Evolutionary conservation across 2,888 invertebrate genomes (phyloP).

Genomic region (Sarcophaga caerulescens): DNA sequence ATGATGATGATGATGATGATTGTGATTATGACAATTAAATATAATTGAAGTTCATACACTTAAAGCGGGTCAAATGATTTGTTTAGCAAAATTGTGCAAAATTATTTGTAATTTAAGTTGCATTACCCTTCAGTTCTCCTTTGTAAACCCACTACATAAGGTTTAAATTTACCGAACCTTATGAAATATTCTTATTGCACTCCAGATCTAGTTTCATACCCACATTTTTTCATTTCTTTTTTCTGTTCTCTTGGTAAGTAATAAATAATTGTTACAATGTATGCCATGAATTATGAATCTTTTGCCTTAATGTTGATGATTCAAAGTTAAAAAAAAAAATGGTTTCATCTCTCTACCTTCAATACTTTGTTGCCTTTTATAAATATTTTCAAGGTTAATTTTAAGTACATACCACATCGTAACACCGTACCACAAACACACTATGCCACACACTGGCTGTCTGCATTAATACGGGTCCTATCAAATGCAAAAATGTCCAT

Average conservation of each 20-base stretch:
- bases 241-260: constrained; percentile 4
- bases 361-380: constrained; percentile 58
- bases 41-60: constrained; percentile 39
- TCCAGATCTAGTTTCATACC: not conserved
- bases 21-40: constrained; percentile 29
- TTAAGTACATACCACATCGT: constrained; percentile 43
- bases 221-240: not conserved
- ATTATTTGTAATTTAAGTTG: too few species aligned
- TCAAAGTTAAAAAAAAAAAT: too few species aligned
- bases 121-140: too few species aligned
- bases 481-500: too few species aligned
- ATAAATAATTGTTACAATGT: constrained; percentile 30
- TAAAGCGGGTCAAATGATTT: constrained; percentile 32
- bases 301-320: too few species aligned
- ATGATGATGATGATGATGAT: not conserved
- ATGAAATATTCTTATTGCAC: constrained; percentile 13
- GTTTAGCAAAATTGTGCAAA: not conserved
- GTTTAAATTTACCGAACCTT: too few species aligned
- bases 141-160: too few species aligned
- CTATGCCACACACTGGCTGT: constrained; percentile 16
- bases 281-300: not conserved
- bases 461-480: constrained; percentile 14
- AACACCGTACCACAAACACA: not conserved
- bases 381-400: constrained; percentile 65
- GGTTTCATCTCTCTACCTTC: constrained; percentile 41